Conservation (phyloP, 2,113 vertebrate species). For the Mormoops blainvillei region DNA sequence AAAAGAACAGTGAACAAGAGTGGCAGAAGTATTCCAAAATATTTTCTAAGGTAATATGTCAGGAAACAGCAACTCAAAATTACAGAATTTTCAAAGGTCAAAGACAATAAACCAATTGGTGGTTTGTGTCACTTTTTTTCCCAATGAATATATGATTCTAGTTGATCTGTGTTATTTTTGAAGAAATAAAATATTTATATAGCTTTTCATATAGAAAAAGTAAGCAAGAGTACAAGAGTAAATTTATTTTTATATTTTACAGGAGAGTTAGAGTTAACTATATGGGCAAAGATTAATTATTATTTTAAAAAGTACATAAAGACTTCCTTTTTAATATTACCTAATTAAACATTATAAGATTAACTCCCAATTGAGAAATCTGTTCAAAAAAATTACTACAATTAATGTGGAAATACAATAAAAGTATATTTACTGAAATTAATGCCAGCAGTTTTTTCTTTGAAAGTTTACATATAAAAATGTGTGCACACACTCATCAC, state of each 20-base stretch:
- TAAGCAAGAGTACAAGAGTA: not conserved
- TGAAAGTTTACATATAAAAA: not conserved
- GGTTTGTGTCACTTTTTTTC: not conserved
- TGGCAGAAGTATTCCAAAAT: not conserved
- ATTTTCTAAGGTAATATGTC: not conserved
- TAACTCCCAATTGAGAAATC: not conserved
- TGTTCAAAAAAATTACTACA: not conserved
- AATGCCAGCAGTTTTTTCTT: not conserved
- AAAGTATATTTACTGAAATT: not conserved
- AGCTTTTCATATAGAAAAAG: not conserved
- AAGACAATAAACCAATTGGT: not conserved
- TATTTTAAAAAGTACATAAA: not conserved
- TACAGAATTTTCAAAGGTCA: not conserved
- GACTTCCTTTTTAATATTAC: not conserved
- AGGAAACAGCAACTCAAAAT: not conserved
- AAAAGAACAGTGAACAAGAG: not conserved
- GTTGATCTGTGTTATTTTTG: not conserved
- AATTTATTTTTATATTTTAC: not conserved
- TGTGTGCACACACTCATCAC: not conserved
- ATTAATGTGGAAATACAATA: not conserved
- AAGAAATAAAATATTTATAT: not conserved
- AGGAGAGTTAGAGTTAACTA: not conserved
- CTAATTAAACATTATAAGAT: not conserved
- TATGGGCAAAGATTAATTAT: not conserved
- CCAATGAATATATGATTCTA: not conserved